Evolutionary conservation across 2,888 invertebrate species (phyloP).

Genomic region (Lasioglossum figueresi): DNA sequence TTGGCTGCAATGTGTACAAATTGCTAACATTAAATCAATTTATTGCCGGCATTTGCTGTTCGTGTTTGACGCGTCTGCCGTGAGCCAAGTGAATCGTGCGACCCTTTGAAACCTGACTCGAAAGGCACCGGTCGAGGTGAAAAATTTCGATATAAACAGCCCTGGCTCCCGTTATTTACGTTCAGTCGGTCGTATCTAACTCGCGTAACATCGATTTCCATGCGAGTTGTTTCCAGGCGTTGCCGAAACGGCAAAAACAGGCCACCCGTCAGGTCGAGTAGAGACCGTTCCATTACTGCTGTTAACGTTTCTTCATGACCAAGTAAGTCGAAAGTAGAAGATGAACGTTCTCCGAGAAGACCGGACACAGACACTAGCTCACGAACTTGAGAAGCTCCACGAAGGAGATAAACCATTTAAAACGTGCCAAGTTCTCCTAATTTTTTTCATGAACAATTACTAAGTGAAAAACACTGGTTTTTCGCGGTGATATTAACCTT

Average conservation of each 20-base stretch:
- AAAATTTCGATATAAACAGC: slow-evolving; percentile 27
- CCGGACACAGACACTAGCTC: background rate
- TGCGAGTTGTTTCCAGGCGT: slow-evolving; percentile 23
- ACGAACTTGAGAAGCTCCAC: background rate
- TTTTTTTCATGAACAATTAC: background rate
- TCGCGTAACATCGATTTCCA: slow-evolving; percentile 35
- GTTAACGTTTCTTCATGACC: background rate
- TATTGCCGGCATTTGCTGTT: background rate
- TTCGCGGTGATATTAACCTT: background rate
- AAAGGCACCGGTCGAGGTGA: background rate
- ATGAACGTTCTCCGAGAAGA: background rate
- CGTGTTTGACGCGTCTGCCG: background rate
- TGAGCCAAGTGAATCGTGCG: slow-evolving; percentile 6
- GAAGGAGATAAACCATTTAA: background rate
- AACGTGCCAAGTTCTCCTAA: background rate
- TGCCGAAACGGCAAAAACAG: slow-evolving; percentile 35
- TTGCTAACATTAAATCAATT: background rate
- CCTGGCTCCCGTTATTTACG: slow-evolving; percentile 28
- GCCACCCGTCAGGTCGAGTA: slow-evolving; percentile 8
- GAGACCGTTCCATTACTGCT: background rate
- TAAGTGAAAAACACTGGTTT: background rate
- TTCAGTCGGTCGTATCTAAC: background rate
- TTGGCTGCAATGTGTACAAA: background rate
- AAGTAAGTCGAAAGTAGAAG: background rate
- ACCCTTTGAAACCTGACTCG: slow-evolving; percentile 18